Evolutionary conservation across 2,888 invertebrate genomes (phyloP).

Genomic region (Pollenia labialis): DNA sequence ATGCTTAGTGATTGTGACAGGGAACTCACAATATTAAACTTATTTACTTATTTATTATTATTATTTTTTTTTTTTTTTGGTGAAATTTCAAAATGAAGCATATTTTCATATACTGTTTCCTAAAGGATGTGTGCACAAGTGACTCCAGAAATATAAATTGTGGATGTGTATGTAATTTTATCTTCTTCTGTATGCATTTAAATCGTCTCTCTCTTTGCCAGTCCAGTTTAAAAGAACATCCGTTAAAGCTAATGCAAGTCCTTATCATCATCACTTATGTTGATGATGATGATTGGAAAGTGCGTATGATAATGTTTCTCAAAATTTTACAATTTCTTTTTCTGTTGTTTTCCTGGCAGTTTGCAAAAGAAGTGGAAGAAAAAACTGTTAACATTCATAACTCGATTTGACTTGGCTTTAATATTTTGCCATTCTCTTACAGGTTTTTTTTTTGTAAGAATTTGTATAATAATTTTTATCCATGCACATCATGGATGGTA

Average conservation of each 20-base stretch:
- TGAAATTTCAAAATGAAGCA: too few species aligned
- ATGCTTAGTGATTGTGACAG: too few species aligned
- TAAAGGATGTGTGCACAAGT: too few species aligned
- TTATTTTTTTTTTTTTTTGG: too few species aligned
- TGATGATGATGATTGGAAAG: background rate
- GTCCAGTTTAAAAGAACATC: too few species aligned
- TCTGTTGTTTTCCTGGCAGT: background rate
- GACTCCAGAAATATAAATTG: background rate
- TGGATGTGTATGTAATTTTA: background rate
- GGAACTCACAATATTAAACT: too few species aligned
- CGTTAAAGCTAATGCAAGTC: background rate
- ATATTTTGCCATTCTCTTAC: background rate
- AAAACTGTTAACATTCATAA: conserved; percentile 30
- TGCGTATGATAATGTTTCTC: background rate
- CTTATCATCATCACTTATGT: conserved; percentile 12
- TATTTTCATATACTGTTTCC: too few species aligned
- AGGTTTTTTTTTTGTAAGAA: background rate
- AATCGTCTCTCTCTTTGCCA: background rate
- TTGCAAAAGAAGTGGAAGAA: background rate
- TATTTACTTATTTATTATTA: too few species aligned
- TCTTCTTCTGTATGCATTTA: conserved; percentile 1
- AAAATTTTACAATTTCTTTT: background rate
- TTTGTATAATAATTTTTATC: too few species aligned
- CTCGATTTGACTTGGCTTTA: conserved; percentile 18
- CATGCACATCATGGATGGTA: too few species aligned